Evolutionary conservation across 2,797 vertebrate species (phyloP).

Genomic region (Botia almorhae): DNA sequence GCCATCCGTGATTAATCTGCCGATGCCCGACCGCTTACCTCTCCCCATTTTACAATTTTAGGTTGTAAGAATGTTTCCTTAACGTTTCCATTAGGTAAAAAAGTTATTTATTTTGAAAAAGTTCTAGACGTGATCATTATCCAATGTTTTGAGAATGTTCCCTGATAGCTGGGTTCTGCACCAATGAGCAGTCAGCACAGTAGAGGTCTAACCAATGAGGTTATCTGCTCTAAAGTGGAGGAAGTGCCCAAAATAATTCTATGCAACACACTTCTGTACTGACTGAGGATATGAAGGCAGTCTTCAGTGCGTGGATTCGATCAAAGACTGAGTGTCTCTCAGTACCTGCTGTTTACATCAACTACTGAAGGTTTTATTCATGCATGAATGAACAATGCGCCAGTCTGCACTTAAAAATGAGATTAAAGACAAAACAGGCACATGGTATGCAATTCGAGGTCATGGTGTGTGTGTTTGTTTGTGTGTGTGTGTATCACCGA

Average conservation of each 20-base stretch:
- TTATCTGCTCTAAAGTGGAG: conserved; percentile 27
- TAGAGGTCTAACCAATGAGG: conserved; percentile 53
- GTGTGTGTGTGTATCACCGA: background rate
- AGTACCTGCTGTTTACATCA: background rate
- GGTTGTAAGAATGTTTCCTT: too few species aligned
- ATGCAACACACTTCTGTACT: conserved; percentile 21
- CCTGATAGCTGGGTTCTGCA: conserved; percentile 41
- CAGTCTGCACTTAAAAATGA: background rate
- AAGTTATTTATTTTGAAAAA: too few species aligned
- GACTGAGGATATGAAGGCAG: conserved; percentile 19
- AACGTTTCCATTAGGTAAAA: too few species aligned
- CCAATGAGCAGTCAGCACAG: conserved; percentile 64
- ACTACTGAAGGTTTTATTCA: background rate
- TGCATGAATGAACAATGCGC: background rate
- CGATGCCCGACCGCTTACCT: conserved; percentile 70
- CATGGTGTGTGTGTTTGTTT: conserved; percentile 42
- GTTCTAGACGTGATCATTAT: too few species aligned
- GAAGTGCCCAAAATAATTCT: conserved; percentile 39
- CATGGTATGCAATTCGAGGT: conserved; percentile 35
- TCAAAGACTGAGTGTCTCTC: background rate
- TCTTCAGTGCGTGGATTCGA: background rate
- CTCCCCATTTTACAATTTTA: background rate
- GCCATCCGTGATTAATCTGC: conserved; percentile 73
- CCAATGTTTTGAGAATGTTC: too few species aligned
- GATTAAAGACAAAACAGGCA: conserved; percentile 4